Percentiles rank a stretch among this genome's conserved stretches.
Evolutionary conservation across 2,113 vertebrate species (phyloP).

Genomic region (Sialia sialis): DNA sequence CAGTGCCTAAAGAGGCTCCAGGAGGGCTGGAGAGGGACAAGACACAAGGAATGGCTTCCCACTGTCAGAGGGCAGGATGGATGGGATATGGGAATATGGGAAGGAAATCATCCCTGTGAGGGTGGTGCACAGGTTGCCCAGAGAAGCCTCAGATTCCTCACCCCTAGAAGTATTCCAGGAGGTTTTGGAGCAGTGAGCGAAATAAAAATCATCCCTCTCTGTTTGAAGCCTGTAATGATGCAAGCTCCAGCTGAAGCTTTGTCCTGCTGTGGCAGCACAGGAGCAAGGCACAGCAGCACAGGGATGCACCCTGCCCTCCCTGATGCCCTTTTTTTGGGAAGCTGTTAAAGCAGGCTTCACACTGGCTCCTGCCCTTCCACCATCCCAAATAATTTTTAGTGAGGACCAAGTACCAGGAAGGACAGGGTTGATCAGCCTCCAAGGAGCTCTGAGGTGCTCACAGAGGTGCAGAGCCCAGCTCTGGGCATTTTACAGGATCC

Average conservation of each 20-base stretch:
- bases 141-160: not conserved
- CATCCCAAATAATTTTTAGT: not conserved
- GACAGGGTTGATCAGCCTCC: not conserved
- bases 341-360: not conserved
- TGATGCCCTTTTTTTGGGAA: not conserved
- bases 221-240: not conserved
- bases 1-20: not conserved
- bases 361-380: not conserved
- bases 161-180: not conserved
- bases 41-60: not conserved
- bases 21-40: not conserved
- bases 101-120: fast-evolving
- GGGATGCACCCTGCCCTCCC: not conserved
- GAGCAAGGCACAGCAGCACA: too few relatives aligned
- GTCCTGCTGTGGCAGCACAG: not conserved
- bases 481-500: not conserved
- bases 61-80: fast-evolving
- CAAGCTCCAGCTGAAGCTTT: not conserved
- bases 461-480: not conserved
- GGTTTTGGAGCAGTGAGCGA: not conserved
- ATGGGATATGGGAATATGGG: not conserved
- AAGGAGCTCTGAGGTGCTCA: not conserved
- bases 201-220: not conserved
- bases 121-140: fast-evolving
- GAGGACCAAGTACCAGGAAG: not conserved